phyloP scores from a whole-genome alignment of 2,113 vertebrate genomes.

The chimpanzee (Pan troglodytes) region NHGRI_mPanTro3-v2.1_pri NC_072398.2:201684501-201685000 shows the following conservation, averaged over 20 bases:
- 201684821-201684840: not conserved
- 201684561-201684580: not conserved
- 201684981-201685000: not conserved
- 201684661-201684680: not conserved
- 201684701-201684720: not conserved
- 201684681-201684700: not conserved
- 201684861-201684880: not conserved
- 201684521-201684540: not conserved
- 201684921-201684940: not conserved
- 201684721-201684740: not conserved
- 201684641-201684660: constrained; percentile 3
- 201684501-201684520: constrained; percentile 26
- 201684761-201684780: not conserved
- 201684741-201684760: not conserved
- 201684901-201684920: not conserved
- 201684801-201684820: not conserved
- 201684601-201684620: not conserved
- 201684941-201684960: not conserved
- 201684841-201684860: fast-evolving
- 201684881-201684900: not conserved
- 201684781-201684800: not conserved
- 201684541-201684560: not conserved
- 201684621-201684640: not conserved
- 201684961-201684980: not conserved
- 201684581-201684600: not conserved